Conservation (phyloP, 2,797 vertebrate genomes). For the Streptopelia turtur region DNA sequence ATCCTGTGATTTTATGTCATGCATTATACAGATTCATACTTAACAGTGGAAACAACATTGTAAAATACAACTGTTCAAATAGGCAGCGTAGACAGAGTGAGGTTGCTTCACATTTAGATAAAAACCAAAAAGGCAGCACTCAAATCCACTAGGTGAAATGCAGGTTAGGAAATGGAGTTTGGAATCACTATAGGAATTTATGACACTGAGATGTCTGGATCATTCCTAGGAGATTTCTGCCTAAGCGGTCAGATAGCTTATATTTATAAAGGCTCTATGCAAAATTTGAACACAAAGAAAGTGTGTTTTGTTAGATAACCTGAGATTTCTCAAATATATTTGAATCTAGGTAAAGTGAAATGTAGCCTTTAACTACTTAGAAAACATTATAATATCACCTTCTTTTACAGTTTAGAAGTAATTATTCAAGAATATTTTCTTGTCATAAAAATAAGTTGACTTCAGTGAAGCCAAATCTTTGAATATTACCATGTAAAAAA, state of each 20-base stretch:
- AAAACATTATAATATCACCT: neutral
- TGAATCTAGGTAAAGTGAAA: neutral
- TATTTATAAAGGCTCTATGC: neutral
- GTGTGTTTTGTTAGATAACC: neutral
- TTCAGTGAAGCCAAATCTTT: neutral
- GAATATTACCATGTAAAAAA: neutral
- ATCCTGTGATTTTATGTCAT: neutral
- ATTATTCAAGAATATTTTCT: neutral
- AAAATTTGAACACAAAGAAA: neutral
- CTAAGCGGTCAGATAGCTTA: neutral
- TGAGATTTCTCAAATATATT: neutral
- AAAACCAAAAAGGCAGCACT: neutral
- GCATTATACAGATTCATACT: neutral
- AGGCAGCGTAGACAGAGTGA: neutral
- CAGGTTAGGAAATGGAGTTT: neutral
- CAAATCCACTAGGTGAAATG: neutral
- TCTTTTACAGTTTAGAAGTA: neutral
- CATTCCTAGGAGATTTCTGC: neutral
- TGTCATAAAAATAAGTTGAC: neutral
- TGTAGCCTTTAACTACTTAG: neutral
- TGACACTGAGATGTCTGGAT: neutral
- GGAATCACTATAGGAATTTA: neutral
- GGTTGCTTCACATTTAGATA: neutral
- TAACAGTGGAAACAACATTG: neutral
- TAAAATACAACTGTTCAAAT: neutral